Conservation (phyloP, 2,888 invertebrate species). For the Epiblema foenella region DNA sequence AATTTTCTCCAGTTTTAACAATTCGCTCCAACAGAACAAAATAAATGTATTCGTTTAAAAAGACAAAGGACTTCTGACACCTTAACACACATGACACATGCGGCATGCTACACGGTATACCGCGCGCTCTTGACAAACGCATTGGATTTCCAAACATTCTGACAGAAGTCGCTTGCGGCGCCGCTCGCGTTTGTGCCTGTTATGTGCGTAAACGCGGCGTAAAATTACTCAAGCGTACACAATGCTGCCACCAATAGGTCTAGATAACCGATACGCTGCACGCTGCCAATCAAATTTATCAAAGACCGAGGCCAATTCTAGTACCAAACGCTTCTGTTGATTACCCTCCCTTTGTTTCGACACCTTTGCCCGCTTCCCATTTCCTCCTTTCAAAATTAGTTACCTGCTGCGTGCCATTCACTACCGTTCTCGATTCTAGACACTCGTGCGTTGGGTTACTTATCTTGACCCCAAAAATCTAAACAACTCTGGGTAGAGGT, state of each 20-base stretch:
- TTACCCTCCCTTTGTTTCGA: constrained; percentile 47
- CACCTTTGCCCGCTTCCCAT: constrained; percentile 40
- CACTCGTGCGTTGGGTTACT: background rate
- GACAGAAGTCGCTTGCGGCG: too few species aligned
- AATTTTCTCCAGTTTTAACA: too few species aligned
- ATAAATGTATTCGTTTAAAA: too few species aligned
- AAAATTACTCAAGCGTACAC: background rate
- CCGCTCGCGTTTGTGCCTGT: too few species aligned
- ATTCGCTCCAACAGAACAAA: too few species aligned
- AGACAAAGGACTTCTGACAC: too few species aligned
- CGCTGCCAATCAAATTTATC: constrained; percentile 1
- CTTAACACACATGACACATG: too few species aligned
- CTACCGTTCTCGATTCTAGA: background rate
- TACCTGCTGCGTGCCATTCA: background rate
- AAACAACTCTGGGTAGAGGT: background rate
- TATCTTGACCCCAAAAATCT: background rate
- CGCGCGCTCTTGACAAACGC: too few species aligned
- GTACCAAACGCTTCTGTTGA: constrained; percentile 45
- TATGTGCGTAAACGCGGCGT: too few species aligned
- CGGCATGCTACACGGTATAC: too few species aligned
- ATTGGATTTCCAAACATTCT: too few species aligned
- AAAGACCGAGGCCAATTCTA: constrained; percentile 10
- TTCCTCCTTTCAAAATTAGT: constrained; percentile 37
- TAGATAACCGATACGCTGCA: constrained; percentile 3
- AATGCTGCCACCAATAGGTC: background rate